These are phyloP conservation scores for Vannuccia rotundouncinata DNA, from an alignment of 2,888 invertebrate genomes.

Conservation along the genomic window DNA sequence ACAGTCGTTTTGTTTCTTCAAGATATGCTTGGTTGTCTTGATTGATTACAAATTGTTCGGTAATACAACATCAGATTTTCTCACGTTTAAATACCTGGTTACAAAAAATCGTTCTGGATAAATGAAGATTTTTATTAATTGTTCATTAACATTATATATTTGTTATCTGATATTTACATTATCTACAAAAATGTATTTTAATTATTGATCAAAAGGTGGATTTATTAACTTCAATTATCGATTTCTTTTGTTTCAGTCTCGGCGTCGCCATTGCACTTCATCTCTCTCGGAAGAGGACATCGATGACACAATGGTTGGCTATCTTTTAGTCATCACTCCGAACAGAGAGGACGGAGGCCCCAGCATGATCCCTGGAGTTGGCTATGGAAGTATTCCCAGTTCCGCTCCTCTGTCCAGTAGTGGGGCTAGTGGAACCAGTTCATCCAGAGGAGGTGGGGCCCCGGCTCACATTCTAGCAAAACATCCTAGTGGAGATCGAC, in stretches of 20 bases:
- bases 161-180: no score
- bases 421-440: not conserved
- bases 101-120: no score
- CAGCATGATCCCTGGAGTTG: not conserved
- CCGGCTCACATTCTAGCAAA: constrained; percentile 55
- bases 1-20: no score
- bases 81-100: no score
- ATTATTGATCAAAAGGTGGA: no score
- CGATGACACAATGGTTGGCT: constrained; percentile 31
- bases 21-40: no score
- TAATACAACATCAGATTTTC: no score
- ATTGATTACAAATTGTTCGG: no score
- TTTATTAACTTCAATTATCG: not conserved
- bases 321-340: constrained; percentile 30
- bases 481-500: constrained; percentile 78
- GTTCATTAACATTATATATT: no score
- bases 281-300: constrained; percentile 32
- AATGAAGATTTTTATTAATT: no score
- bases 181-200: no score
- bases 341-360: not conserved
- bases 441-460: not conserved
- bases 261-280: constrained; percentile 15
- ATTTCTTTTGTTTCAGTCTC: not conserved
- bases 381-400: not conserved
- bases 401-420: not conserved